Base-by-base conservation (phyloP, 2,888 invertebrate species). In the Drosophila mettleri region DNA sequence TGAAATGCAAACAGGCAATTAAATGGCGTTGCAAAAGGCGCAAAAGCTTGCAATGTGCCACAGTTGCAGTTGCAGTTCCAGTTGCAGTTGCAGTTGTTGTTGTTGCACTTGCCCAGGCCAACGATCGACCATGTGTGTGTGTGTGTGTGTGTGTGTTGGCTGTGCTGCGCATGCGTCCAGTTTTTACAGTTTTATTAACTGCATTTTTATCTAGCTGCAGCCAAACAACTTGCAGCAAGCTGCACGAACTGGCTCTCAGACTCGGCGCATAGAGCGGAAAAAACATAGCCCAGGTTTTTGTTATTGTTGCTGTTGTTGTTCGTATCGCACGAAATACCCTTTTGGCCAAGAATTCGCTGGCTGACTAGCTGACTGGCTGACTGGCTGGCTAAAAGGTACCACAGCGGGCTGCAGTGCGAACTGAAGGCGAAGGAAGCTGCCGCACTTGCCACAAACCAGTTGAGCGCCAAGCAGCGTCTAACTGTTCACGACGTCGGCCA, bases 161-260 rank as follows among this genome's bases (percentile, higher is more conserved):
- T 80, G 77, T 78, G 77, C 64, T 86, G 89, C 88, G 89, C 89
- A 89, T 90, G 90, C 90, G 90, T 90, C 90, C 90, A 90, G 89
- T 90, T 90, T 90, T 90, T 90, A 90, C 90, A 90, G 90, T 90
- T 90, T 87, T 84, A 80, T 88, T 90, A 89, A 89, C 90, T 90
- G 89, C 90, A 88, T 87, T 86, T 88, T 87, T 88, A 86, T 88
- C 88, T 86, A 80, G 88, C 70, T 62, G 69, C 48, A 64, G 18
- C 73, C 67, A 72, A 65, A 66, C 67, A 76, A 77, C 86, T 72
- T 53, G 77, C 83, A 66, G 69, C 77, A 55, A 87, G 74, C 82
- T 86, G 88, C 88, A 86, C 88, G 86, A 88, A 83, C 84, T 85
- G 81, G 88, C 88, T 84, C 74, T 88, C 80, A 63, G 69, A 62